A percentile compares a stretch with the other conserved stretches of the same genome.
Conservation (phyloP, 2,797 vertebrate species). For the Phataginus tetradactyla region DNA sequence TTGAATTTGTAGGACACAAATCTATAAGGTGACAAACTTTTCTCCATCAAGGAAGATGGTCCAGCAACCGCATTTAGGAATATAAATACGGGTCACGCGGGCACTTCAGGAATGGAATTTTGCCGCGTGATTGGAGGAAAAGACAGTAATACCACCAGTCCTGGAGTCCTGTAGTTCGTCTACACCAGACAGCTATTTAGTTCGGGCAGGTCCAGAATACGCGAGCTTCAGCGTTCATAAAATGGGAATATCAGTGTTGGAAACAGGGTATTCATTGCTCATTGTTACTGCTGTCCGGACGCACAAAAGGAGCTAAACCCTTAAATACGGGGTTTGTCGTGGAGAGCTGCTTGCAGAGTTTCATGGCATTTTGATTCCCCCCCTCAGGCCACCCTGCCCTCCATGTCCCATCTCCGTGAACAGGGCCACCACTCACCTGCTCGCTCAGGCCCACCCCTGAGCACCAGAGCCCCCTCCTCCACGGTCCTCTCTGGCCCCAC, state of each 20-base stretch:
- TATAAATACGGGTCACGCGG: fast-evolving
- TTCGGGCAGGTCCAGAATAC: not conserved
- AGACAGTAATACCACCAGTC: fast-evolving
- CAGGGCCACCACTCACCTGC: not conserved
- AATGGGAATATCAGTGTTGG: not conserved
- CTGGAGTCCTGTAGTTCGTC: fast-evolving
- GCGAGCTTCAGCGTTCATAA: not conserved
- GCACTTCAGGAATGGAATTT: not conserved
- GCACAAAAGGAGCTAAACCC: not conserved
- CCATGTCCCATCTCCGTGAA: not conserved
- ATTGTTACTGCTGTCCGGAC: not conserved
- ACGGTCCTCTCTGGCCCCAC: not conserved
- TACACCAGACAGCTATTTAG: not conserved
- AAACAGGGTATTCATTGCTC: not conserved
- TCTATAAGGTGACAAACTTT: not conserved
- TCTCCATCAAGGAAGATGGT: not conserved
- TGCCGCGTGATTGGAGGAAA: not conserved
- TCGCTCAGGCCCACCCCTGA: not conserved
- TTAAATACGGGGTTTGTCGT: not conserved
- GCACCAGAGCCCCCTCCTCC: not conserved
- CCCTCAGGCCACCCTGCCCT: not conserved
- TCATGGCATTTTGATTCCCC: not conserved
- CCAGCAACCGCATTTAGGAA: not conserved
- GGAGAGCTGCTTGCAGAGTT: not conserved
- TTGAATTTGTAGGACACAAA: not conserved